Evolutionary conservation across 2,888 invertebrate species (phyloP).

Genomic region (Ormyrus rosae): DNA sequence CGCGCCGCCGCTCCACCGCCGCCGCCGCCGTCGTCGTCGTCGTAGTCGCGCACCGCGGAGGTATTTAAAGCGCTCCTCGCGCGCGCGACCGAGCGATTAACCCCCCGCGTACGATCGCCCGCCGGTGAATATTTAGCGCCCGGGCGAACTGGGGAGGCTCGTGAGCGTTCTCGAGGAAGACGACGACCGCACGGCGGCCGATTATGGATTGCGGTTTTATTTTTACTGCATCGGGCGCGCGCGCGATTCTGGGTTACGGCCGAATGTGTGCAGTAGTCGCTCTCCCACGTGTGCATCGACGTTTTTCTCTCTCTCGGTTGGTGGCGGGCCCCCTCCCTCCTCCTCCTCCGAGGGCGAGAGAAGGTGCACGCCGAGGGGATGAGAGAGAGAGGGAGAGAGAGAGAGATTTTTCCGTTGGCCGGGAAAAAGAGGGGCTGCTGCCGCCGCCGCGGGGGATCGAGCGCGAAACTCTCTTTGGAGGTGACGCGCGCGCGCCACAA

Average conservation of each 20-base stretch:
- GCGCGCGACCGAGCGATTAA: neutral
- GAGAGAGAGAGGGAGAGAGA: neutral
- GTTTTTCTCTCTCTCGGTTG: slow-evolving; percentile 11
- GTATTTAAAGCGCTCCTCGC: neutral
- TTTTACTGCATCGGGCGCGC: slow-evolving; percentile 34
- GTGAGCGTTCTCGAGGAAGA: neutral
- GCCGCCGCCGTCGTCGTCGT: neutral
- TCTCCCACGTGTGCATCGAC: slow-evolving; percentile 43
- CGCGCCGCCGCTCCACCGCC: neutral
- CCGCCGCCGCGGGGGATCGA: neutral
- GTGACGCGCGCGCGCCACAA: slow-evolving; percentile 47
- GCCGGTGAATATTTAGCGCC: neutral
- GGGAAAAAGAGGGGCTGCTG: neutral
- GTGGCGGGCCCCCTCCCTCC: neutral
- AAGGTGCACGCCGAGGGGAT: neutral
- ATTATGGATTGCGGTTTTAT: slow-evolving; percentile 53
- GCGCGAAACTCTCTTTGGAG: slow-evolving; percentile 8
- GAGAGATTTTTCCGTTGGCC: too few species aligned
- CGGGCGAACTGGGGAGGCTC: neutral
- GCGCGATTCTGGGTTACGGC: slow-evolving; percentile 54
- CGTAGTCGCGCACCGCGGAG: neutral
- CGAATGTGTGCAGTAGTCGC: slow-evolving; percentile 5
- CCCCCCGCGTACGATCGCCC: too few species aligned
- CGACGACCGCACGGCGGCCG: slow-evolving; percentile 10
- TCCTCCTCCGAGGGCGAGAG: neutral